A percentile compares a stretch with the other conserved stretches of the same genome.
These are phyloP conservation scores for Melanostoma mellinum DNA, from an alignment of 2,888 invertebrate species.

Conservation along the genomic window DNA sequence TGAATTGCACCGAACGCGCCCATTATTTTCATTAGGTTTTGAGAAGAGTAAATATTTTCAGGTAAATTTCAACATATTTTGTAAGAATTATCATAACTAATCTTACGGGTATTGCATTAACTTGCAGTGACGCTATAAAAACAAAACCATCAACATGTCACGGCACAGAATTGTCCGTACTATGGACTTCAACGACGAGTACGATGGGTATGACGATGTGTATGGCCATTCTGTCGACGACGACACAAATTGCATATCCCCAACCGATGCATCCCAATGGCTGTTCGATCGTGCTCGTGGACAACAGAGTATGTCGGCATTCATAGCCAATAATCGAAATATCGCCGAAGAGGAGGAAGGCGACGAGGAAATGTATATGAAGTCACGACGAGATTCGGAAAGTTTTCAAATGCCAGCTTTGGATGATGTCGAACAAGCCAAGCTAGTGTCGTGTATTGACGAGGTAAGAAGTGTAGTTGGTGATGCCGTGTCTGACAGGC, in stretches of 20 bases:
- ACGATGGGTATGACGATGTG: conserved; percentile 92
- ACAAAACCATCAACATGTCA: conserved; percentile 85
- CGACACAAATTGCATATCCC: conserved; percentile 92
- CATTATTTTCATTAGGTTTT: too few species aligned
- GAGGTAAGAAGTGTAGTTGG: conserved; percentile 91
- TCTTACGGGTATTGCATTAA: neutral
- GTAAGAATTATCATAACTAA: neutral
- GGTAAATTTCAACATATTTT: conserved; percentile 16
- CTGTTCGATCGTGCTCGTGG: conserved; percentile 91
- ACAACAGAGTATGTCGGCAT: conserved; percentile 89
- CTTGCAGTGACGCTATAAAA: conserved; percentile 5
- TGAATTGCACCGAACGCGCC: too few species aligned
- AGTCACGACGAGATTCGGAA: conserved; percentile 80
- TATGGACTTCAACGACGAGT: conserved; percentile 94
- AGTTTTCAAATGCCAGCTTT: conserved; percentile 83
- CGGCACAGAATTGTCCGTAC: conserved; percentile 93
- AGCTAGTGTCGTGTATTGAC: conserved; percentile 92
- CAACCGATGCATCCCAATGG: conserved; percentile 92
- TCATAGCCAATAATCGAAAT: conserved; percentile 86
- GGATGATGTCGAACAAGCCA: conserved; percentile 87
- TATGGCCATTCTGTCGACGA: conserved; percentile 98
- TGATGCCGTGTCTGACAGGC: conserved; percentile 88
- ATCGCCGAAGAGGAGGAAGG: conserved; percentile 88
- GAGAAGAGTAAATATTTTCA: conserved; percentile 22
- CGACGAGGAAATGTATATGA: conserved; percentile 82